Base-by-base conservation (phyloP, 2,113 vertebrate species). In the Chitala chitala region DNA sequence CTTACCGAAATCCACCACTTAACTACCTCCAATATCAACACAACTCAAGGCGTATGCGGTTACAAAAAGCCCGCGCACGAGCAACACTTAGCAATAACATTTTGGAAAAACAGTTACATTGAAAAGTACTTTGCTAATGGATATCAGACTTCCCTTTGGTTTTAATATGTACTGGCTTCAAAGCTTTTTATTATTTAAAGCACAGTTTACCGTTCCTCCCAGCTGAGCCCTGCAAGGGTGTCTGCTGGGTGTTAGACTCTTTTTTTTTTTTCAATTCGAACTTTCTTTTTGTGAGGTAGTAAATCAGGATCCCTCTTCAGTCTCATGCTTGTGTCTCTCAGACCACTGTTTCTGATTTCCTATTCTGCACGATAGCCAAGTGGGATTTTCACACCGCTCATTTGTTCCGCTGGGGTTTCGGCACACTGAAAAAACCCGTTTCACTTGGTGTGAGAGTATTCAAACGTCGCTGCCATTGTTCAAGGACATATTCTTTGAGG, bases 21-120 rank as follows among this genome's bases (percentile, higher is more conserved):
- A 12, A 17, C 56, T 31, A 59, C 33, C 56, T 59, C 56, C 33
- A 63, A 29, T 61, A 61, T 36, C 33, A 63, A 63, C 59, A 63
- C 13, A 63, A n/a, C 58, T 33, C 58, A 8, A 20, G 31, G 17
- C 31, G 29, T 63, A 7, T 20, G 20, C 33, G 38, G 20, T 33
- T 20, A 20, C 8, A 38, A 63, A 17, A 7, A 38, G 4, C 15
- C 17, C 15, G 38, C 6, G 2, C 33, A 38, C 58, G 33, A 13
- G 29, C 29, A 46, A 12, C 12, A 61, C 29, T 6, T 29, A 17
- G 56, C 2, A 61, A 46, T 46, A 12, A 46, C 44, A 15, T 29
- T 17, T 31, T 58, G 24, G 1, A 15, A 31, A 24, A 9, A 17
- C 1, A 65, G 29, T 10, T 22, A 38, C 36, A 44, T 9, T 44